Evolutionary conservation across 2,113 vertebrate species (phyloP).

Genomic region (Gavia stellata): DNA sequence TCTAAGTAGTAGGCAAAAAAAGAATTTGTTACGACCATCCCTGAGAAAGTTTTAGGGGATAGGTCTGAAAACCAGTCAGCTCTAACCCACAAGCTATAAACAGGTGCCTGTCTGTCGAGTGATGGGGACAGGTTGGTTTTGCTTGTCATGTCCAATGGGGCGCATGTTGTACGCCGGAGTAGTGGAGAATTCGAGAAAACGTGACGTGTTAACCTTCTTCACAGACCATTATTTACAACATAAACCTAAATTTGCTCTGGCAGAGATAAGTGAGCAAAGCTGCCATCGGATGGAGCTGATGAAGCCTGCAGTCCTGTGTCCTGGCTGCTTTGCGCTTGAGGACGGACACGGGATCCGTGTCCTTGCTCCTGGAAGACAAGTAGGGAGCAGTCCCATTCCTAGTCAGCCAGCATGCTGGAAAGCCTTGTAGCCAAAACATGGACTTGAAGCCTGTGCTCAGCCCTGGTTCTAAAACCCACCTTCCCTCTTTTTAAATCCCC

Average conservation of each 20-base stretch:
- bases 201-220: background rate
- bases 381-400: background rate
- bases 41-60: background rate
- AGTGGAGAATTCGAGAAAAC: background rate
- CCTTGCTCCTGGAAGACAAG: background rate
- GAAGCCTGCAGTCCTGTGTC: background rate
- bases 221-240: background rate
- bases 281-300: background rate
- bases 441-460: background rate
- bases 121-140: background rate
- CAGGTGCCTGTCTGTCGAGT: background rate
- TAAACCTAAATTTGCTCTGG: background rate
- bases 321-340: background rate
- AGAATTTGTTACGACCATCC: background rate
- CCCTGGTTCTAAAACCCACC: background rate
- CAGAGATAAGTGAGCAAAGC: background rate
- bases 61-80: background rate
- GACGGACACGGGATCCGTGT: fast-evolving
- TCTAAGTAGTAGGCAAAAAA: background rate
- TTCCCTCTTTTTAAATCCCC: background rate
- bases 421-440: fast-evolving
- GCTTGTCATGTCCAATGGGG: background rate
- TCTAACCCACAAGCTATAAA: background rate
- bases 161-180: background rate
- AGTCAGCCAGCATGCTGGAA: background rate